Evolutionary conservation across 2,113 vertebrate species (phyloP).

Genomic region (Ranitomeya variabilis): DNA sequence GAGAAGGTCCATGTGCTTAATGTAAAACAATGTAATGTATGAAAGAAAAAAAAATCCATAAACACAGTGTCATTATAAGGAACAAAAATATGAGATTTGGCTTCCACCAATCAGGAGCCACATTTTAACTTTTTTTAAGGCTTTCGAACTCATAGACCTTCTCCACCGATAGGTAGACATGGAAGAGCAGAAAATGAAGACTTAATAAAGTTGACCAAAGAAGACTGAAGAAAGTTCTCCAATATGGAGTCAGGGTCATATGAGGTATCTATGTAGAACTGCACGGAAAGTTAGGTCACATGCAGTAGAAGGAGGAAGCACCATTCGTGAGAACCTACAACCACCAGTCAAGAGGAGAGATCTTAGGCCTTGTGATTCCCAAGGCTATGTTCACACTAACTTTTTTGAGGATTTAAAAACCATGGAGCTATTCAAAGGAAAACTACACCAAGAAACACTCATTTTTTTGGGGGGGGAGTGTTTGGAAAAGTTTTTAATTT

Average conservation of each 20-base stretch:
- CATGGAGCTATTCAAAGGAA: no score
- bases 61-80: background rate
- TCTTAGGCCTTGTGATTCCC: background rate
- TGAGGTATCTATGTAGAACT: background rate
- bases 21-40: slow-evolving; percentile 63
- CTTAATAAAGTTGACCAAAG: background rate
- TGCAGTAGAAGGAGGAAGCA: background rate
- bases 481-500: no score
- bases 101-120: background rate
- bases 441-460: no score
- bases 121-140: background rate
- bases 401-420: no score
- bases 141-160: background rate
- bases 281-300: background rate
- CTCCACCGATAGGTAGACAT: background rate
- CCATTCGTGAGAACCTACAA: background rate
- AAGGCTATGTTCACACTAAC: no score
- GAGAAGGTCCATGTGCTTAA: slow-evolving; percentile 73
- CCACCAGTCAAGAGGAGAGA: background rate
- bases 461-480: no score
- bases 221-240: background rate
- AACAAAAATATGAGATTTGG: background rate
- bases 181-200: background rate
- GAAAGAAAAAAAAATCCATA: slow-evolving; percentile 48
- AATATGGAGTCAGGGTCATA: background rate